A percentile compares a stretch with the other conserved stretches of the same genome.
These are phyloP conservation scores for Coronaproctus castanopsis DNA, from an alignment of 2,888 invertebrate genomes.

Conservation along the genomic window DNA sequence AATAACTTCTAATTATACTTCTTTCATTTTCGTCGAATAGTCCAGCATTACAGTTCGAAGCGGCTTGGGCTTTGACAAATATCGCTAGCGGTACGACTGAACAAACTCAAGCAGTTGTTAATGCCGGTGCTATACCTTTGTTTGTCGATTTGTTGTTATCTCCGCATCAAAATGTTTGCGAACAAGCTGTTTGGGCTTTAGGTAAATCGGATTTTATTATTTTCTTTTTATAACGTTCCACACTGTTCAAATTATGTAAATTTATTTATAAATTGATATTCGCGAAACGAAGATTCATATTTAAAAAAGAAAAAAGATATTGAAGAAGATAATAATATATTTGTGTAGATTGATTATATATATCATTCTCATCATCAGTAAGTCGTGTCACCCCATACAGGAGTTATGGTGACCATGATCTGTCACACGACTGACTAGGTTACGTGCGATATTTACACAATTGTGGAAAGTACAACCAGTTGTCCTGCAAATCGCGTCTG, in stretches of 20 bases:
- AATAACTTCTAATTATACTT: background rate
- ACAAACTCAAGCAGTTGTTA: conserved; percentile 79
- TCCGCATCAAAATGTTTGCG: conserved; percentile 89
- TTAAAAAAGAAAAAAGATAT: background rate
- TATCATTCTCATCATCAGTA: too few relatives aligned
- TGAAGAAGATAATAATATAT: too few relatives aligned
- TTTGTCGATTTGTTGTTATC: conserved; percentile 82
- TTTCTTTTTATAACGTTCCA: too few relatives aligned
- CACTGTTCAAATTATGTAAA: background rate
- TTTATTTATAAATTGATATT: background rate
- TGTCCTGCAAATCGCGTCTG: too few relatives aligned
- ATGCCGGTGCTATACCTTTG: conserved; percentile 84
- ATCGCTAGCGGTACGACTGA: conserved; percentile 86
- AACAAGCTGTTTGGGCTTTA: conserved; percentile 98
- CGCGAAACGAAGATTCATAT: background rate
- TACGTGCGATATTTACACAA: too few relatives aligned
- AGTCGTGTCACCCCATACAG: too few relatives aligned
- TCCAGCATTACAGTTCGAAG: conserved; percentile 84
- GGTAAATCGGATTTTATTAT: too few relatives aligned
- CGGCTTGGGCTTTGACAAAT: conserved; percentile 93
- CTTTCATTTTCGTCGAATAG: conserved; percentile 27
- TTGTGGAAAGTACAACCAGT: too few relatives aligned
- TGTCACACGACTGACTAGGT: too few relatives aligned
- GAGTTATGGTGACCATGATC: too few relatives aligned
- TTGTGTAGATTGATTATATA: too few relatives aligned